These are phyloP conservation scores for Ptychodera flava DNA, from an alignment of 35 echinoderm and acorn worm genomes.

Conservation along the genomic window DNA sequence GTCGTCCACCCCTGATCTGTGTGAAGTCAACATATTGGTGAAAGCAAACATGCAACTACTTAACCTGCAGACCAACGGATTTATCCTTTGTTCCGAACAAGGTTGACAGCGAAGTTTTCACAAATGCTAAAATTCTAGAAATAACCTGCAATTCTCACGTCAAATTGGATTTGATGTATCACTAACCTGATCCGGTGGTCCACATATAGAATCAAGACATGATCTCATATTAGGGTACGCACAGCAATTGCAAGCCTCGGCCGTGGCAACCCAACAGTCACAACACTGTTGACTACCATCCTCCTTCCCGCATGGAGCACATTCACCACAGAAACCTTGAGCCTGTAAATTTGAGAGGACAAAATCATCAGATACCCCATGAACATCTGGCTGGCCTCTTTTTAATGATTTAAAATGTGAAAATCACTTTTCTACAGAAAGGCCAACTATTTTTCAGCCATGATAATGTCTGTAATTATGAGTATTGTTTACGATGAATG, in stretches of 20 bases:
- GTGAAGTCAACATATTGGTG: no score
- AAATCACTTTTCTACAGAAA: no score
- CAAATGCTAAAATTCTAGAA: no score
- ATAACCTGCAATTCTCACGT: no score
- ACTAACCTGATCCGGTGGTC: slow-evolving; percentile 77
- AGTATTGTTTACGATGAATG: background rate
- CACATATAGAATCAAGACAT: slow-evolving; percentile 89
- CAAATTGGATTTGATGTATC: no score
- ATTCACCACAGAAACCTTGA: slow-evolving; percentile 72
- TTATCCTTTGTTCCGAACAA: no score
- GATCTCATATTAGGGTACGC: slow-evolving; percentile 84
- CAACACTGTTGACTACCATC: slow-evolving; percentile 92
- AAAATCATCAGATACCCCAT: background rate
- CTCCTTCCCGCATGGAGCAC: slow-evolving; percentile 87
- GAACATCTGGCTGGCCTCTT: background rate
- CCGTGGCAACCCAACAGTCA: slow-evolving; percentile 80
- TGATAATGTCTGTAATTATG: background rate
- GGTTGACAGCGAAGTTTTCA: no score
- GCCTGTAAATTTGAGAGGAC: slow-evolving; percentile 37
- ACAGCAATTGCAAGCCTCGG: slow-evolving; percentile 92
- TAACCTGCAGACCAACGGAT: no score
- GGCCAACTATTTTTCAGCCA: background rate
- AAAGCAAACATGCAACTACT: no score
- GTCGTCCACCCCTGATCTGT: no score
- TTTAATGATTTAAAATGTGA: background rate